phyloP scores from a whole-genome alignment of 2,797 vertebrate species.

The Squalus acanthias region DNA sequence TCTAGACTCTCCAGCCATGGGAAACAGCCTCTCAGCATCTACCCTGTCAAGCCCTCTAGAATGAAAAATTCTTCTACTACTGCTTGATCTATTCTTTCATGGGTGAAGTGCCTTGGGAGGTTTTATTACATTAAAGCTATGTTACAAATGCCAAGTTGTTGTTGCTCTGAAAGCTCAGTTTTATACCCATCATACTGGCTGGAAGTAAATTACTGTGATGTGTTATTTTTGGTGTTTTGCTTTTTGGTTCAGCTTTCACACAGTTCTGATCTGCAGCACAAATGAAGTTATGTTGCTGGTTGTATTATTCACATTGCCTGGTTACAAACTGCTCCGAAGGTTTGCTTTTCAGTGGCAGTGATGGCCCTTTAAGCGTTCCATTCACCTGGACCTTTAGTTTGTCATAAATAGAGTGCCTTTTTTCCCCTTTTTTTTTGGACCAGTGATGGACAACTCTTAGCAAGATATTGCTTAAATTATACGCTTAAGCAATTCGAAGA shows the following conservation, averaged over 20 bases:
- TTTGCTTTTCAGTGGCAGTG: not conserved
- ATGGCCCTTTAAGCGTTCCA: not conserved
- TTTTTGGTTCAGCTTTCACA: not conserved
- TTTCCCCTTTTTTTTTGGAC: not conserved
- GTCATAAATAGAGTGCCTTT: not conserved
- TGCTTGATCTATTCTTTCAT: not conserved
- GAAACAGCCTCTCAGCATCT: too few relatives aligned
- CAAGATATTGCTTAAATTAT: conserved; percentile 12
- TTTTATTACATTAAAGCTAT: not conserved
- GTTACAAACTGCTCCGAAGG: not conserved
- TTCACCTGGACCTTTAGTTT: not conserved
- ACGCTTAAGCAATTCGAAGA: not conserved
- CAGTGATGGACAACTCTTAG: not conserved
- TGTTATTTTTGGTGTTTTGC: not conserved
- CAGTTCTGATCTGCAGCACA: not conserved
- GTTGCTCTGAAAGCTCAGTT: not conserved
- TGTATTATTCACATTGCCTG: not conserved
- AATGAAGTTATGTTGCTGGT: not conserved
- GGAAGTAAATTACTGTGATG: not conserved
- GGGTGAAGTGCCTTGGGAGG: not conserved
- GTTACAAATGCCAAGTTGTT: not conserved
- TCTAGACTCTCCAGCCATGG: not conserved
- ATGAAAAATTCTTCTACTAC: not conserved
- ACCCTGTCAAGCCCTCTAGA: not conserved
- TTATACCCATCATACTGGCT: not conserved